phyloP scores from a whole-genome alignment of 2,113 vertebrate genomes.

The Myiozetetes cayanensis region DNA sequence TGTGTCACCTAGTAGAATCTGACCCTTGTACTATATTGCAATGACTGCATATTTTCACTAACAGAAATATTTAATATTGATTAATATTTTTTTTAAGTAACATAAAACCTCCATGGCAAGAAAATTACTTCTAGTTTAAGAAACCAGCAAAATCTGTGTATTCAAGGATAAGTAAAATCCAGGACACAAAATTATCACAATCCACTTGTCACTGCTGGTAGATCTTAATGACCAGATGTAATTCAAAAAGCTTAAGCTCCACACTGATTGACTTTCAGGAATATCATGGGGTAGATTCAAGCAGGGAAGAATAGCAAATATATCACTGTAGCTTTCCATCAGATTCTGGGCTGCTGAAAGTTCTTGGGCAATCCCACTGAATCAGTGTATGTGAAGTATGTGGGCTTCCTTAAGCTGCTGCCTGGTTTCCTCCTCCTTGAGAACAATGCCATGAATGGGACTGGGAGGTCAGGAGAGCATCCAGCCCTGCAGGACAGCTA shows the following conservation, averaged over 20 bases:
- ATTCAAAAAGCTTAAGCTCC: neutral
- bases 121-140: neutral
- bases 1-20: neutral
- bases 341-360: neutral
- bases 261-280: neutral
- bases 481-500: neutral
- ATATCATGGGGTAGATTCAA: neutral
- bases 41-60: neutral
- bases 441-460: neutral
- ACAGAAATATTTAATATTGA: neutral
- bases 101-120: neutral
- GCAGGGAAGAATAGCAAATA: neutral
- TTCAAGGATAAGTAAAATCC: neutral
- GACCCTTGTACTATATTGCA: neutral
- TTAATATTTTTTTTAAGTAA: neutral
- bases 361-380: neutral
- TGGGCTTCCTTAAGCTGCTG: neutral
- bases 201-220: neutral
- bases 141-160: neutral
- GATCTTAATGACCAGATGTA: neutral
- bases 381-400: neutral
- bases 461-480: neutral
- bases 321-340: neutral
- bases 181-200: neutral
- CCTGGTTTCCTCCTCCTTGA: neutral